A percentile compares a stretch with the other conserved stretches of the same genome.
phyloP scores from a whole-genome alignment of 2,797 vertebrate species.

The Botia kubotai region DNA sequence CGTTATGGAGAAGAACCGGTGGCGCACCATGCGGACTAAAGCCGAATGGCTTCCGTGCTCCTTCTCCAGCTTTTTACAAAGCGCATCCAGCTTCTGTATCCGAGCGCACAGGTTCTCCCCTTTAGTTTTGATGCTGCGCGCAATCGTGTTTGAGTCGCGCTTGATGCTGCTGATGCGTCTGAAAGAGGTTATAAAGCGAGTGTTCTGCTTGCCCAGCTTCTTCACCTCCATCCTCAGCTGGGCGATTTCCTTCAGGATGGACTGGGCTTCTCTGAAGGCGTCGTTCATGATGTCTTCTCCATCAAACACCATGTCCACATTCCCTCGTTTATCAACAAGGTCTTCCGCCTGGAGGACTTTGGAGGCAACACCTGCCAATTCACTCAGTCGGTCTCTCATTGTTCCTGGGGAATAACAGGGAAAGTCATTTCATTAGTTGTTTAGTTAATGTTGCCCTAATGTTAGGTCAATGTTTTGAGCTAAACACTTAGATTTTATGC shows the following conservation, averaged over 20 bases:
- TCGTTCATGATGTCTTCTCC: slow-evolving; percentile 84
- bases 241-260: slow-evolving; percentile 84
- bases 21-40: slow-evolving; percentile 82
- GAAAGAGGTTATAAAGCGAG: slow-evolving; percentile 93
- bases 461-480: no score
- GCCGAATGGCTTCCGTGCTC: slow-evolving; percentile 78
- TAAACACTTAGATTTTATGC: no score
- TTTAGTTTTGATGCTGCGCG: slow-evolving; percentile 88
- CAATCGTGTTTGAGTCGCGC: slow-evolving; percentile 90
- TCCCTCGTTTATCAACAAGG: slow-evolving; percentile 21
- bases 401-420: slow-evolving; percentile 70
- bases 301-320: slow-evolving; percentile 79
- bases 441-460: neutral
- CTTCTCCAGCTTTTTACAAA: slow-evolving; percentile 79
- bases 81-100: slow-evolving; percentile 80
- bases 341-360: slow-evolving; percentile 41
- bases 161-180: slow-evolving; percentile 97
- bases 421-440: slow-evolving; percentile 14
- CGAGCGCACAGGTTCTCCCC: slow-evolving; percentile 86
- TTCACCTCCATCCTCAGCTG: slow-evolving; percentile 84
- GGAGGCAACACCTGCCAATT: slow-evolving; percentile 76
- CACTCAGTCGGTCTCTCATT: slow-evolving; percentile 91
- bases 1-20: slow-evolving; percentile 84
- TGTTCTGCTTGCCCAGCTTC: slow-evolving; percentile 90
- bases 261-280: slow-evolving; percentile 85